phyloP scores from a whole-genome alignment of 2,113 vertebrate species.

The Neolamprologus falcicula region DNA sequence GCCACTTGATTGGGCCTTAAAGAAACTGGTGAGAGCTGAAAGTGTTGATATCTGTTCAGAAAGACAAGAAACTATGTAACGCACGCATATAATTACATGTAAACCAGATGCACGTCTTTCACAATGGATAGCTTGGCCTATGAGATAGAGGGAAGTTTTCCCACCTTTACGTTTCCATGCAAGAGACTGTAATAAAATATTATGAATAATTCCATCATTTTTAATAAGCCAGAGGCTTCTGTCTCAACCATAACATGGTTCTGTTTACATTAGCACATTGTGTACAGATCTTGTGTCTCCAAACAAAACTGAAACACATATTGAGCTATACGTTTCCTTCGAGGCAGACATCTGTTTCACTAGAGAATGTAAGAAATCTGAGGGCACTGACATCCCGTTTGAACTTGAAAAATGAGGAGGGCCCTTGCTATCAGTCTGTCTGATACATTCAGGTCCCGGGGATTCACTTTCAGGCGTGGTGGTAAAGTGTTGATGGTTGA shows the following conservation, averaged over 20 bases:
- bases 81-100: neutral
- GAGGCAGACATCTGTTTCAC: constrained; percentile 29
- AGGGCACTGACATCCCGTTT: constrained; percentile 39
- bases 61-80: neutral
- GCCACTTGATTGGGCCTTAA: constrained; percentile 50
- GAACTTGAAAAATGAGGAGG: constrained; percentile 52
- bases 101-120: neutral
- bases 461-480: neutral
- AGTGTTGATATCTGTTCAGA: neutral
- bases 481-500: neutral
- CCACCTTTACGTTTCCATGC: neutral
- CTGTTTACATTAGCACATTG: constrained; percentile 3
- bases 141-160: neutral
- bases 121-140: neutral
- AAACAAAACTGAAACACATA: constrained; percentile 31
- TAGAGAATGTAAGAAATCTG: constrained; percentile 44
- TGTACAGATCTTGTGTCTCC: neutral
- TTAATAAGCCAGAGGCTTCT: neutral
- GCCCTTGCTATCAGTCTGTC: neutral
- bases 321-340: constrained; percentile 19
- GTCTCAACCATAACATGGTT: neutral
- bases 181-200: neutral
- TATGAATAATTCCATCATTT: neutral
- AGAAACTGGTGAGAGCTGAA: constrained; percentile 18
- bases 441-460: neutral